A percentile compares a stretch with the other conserved stretches of the same genome.
Evolutionary conservation across 2,888 invertebrate genomes (phyloP).

Genomic region (Panopea generosa): DNA sequence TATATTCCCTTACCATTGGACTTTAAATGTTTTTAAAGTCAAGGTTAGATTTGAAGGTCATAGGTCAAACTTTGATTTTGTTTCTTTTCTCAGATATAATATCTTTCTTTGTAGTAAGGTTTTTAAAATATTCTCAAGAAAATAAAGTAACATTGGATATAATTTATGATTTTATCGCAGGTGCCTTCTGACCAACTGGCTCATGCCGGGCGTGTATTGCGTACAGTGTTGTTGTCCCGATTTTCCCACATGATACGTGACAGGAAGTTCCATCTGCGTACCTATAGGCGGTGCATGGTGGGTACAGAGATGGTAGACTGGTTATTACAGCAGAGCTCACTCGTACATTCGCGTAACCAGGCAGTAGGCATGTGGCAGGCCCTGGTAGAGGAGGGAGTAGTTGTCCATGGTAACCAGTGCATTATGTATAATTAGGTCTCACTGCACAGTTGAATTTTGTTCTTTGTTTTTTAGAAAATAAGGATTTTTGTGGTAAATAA

Average conservation of each 20-base stretch:
- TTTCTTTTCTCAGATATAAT: no score
- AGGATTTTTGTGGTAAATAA: no score
- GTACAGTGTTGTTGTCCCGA: conserved; percentile 89
- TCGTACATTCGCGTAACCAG: conserved; percentile 89
- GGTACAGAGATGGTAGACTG: conserved; percentile 94
- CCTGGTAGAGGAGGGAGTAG: conserved; percentile 91
- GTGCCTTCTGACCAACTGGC: conserved; percentile 89
- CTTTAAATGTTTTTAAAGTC: no score
- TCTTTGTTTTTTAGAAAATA: no score
- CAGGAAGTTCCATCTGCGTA: conserved; percentile 88
- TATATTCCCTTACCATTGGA: no score
- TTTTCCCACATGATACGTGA: conserved; percentile 89
- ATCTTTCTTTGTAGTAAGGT: no score
- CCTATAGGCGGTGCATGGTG: conserved; percentile 89
- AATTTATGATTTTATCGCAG: conserved; percentile 55
- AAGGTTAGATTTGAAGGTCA: no score
- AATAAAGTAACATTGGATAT: no score
- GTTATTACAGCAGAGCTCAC: conserved; percentile 88
- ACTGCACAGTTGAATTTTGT: no score
- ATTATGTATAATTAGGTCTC: no score
- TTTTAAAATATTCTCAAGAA: no score
- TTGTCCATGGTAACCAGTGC: conserved; percentile 90
- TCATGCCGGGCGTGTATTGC: conserved; percentile 90
- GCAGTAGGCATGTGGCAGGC: conserved; percentile 94
- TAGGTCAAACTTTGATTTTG: no score